Percentiles rank a stretch among this genome's conserved stretches.
phyloP scores from a whole-genome alignment of 2,888 invertebrate genomes.

The Taphrorychus bicolor region DNA sequence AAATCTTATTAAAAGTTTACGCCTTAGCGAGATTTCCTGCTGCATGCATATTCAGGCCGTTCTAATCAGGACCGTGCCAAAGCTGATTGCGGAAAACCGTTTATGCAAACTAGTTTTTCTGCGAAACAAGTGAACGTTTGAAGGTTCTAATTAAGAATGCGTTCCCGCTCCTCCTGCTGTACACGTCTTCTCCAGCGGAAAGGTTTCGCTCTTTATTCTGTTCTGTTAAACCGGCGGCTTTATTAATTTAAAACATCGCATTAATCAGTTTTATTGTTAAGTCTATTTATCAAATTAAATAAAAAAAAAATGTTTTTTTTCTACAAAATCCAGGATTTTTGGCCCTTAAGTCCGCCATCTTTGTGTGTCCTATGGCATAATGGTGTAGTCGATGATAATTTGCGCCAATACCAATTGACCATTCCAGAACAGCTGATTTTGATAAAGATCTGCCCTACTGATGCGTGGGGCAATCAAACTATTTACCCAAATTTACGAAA shows the following conservation, averaged over 20 bases:
- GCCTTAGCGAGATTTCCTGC: neutral
- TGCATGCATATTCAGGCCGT: slow-evolving; percentile 12
- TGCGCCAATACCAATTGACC: too few relatives aligned
- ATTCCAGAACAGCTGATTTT: too few relatives aligned
- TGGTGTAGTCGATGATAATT: too few relatives aligned
- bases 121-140: slow-evolving; percentile 3
- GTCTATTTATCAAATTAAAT: too few relatives aligned
- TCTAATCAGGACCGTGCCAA: neutral
- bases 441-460: too few relatives aligned
- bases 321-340: too few relatives aligned
- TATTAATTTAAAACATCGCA: neutral
- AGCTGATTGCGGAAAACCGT: slow-evolving; percentile 18
- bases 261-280: neutral
- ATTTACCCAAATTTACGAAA: too few relatives aligned
- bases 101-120: slow-evolving; percentile 20
- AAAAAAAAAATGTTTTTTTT: too few relatives aligned
- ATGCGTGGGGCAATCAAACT: too few relatives aligned
- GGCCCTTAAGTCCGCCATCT: too few relatives aligned
- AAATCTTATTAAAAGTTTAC: neutral
- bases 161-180: neutral
- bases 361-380: too few relatives aligned
- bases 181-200: neutral
- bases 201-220: neutral
- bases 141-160: slow-evolving; percentile 2
- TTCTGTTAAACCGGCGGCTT: neutral